Conservation (phyloP, 2,888 invertebrate species). For the Dynastes maya region DNA sequence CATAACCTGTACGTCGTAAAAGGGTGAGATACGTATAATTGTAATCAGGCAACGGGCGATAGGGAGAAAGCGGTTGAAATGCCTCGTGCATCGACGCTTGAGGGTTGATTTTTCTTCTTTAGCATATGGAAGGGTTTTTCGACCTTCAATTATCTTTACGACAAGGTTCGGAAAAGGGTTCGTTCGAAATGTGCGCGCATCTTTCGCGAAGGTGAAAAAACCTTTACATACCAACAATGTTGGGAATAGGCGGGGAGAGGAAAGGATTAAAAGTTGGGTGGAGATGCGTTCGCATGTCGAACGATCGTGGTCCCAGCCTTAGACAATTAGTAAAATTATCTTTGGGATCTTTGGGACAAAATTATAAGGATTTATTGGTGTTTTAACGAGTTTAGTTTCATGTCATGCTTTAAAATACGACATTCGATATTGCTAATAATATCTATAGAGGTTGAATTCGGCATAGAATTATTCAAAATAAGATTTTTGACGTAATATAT, state of each 20-base stretch:
- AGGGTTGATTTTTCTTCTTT: conserved; percentile 27
- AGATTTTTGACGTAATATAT: not conserved
- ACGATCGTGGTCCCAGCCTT: not conserved
- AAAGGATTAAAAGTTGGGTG: not conserved
- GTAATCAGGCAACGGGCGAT: not conserved
- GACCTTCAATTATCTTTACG: conserved; percentile 29
- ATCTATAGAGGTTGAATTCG: not conserved
- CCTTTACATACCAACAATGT: not conserved
- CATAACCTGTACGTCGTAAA: conserved; percentile 24
- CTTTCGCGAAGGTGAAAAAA: conserved; percentile 12
- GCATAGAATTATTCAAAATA: conserved; percentile 4
- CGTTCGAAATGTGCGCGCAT: not conserved
- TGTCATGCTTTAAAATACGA: conserved; percentile 23
- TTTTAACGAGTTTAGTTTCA: conserved; percentile 36
- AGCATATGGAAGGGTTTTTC: conserved; percentile 19
- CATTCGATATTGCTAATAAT: conserved; percentile 3
- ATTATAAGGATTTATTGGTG: conserved; percentile 28
- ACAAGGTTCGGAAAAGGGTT: conserved; percentile 15
- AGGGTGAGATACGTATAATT: conserved; percentile 12
- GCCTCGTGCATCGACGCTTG: not conserved
- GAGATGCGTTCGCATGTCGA: conserved; percentile 9
- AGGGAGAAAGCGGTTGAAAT: not conserved
- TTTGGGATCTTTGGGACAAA: not conserved
- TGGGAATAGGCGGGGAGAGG: not conserved
- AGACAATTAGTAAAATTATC: conserved; percentile 20